These are phyloP conservation scores for Ascidia mentula DNA, from an alignment of 23 tunicate species.

Conservation along the genomic window DNA sequence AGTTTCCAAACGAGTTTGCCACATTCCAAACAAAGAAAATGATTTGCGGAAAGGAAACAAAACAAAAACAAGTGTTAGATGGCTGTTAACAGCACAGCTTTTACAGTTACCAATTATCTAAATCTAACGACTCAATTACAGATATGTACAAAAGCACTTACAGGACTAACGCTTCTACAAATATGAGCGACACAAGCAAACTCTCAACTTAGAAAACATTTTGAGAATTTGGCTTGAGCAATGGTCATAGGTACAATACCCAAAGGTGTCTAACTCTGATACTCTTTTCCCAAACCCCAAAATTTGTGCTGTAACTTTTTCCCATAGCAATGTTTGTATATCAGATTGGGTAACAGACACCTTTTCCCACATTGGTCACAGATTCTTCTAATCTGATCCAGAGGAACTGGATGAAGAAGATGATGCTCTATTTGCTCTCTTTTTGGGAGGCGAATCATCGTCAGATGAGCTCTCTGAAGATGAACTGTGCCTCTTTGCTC, in stretches of 20 bases:
- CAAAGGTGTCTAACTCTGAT: too few relatives aligned
- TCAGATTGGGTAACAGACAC: too few relatives aligned
- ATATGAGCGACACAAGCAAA: too few relatives aligned
- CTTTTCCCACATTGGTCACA: too few relatives aligned
- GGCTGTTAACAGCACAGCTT: not conserved
- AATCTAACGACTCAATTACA: too few relatives aligned
- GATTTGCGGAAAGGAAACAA: constrained; percentile 5
- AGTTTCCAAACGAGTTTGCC: not conserved
- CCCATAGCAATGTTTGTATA: too few relatives aligned
- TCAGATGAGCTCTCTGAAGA: constrained; percentile 6
- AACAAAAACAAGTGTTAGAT: constrained; percentile 1
- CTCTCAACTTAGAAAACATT: too few relatives aligned
- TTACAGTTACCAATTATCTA: not conserved
- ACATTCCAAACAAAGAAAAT: constrained; percentile 8
- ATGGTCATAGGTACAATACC: not conserved
- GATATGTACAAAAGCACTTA: too few relatives aligned
- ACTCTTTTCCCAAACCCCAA: too few relatives aligned
- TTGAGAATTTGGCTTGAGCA: not conserved
- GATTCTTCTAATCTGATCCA: not conserved
- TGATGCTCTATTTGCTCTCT: not conserved
- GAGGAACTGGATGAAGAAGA: not conserved
- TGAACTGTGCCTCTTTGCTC: not conserved
- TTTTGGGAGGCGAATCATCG: constrained; percentile 16
- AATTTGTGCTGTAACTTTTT: too few relatives aligned
- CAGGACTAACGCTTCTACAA: too few relatives aligned